A percentile compares a stretch with the other conserved stretches of the same genome.
Conservation (phyloP, 2,888 invertebrate species). For the Physocephala rufipes region DNA sequence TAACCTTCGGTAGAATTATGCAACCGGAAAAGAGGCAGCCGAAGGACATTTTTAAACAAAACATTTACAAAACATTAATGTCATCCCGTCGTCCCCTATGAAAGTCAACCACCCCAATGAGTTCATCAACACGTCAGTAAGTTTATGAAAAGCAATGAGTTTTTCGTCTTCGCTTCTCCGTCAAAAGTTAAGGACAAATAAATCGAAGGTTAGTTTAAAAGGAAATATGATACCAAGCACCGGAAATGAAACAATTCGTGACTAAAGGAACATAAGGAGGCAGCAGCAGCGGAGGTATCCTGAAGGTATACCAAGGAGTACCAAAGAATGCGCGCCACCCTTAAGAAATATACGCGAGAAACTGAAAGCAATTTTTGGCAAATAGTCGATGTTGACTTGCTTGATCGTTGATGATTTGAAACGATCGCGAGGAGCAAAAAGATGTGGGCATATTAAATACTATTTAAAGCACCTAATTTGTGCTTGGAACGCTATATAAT, state of each 20-base stretch:
- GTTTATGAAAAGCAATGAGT: too few species aligned
- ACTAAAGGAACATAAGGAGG: neutral
- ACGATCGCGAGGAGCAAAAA: neutral
- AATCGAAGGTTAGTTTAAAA: neutral
- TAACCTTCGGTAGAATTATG: neutral
- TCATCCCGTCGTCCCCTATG: constrained; percentile 17
- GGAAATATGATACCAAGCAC: constrained; percentile 33
- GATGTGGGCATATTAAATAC: constrained; percentile 2
- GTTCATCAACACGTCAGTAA: too few species aligned
- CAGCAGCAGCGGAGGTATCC: neutral
- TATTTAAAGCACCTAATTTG: constrained; percentile 28
- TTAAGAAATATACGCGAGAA: neutral
- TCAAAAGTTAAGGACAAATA: too few species aligned
- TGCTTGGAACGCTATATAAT: constrained; percentile 9
- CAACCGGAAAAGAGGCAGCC: neutral
- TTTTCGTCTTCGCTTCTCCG: too few species aligned
- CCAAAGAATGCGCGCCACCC: neutral
- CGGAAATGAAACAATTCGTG: constrained; percentile 30
- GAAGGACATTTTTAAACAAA: constrained; percentile 9
- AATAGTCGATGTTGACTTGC: neutral
- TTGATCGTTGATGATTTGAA: neutral
- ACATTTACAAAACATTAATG: constrained; percentile 17
- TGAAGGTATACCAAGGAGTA: neutral
- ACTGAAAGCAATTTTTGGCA: neutral
- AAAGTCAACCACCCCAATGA: constrained; percentile 10